Evolutionary conservation across 2,888 invertebrate genomes (phyloP), one percentile per base, ranked within the genome.

Genomic region (Aleiodes testaceus): DNA sequence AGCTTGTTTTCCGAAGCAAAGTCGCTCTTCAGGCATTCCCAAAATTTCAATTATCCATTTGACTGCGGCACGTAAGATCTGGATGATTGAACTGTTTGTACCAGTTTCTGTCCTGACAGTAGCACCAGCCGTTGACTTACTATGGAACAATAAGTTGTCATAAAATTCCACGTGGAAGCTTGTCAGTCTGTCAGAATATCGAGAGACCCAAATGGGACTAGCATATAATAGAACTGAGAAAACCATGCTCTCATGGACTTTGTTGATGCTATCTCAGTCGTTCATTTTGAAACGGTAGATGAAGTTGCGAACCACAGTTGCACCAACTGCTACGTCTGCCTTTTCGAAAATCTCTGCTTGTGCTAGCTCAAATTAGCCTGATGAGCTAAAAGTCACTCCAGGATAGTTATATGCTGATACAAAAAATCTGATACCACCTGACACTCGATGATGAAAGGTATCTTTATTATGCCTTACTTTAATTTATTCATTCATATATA

Each of bases 181-280:
- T 53, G 73, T 73, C 2, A 75, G 14, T 18, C 64, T 45, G 9
- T 66, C 50, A 22, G 66, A n/a, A 49, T 73, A 73, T 20, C 66
- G 49, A 3, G 73, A 20, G 11, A 71, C 70, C 75, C 73, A 75
- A 0, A 69, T 22, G 9, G 73, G 72, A 6, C 69, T 65, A 16
- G 72, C 66, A 20, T 75, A 75, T 9, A 66, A 12, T 14, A 73
- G 16, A 2, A 69, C 66, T 1, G 44, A 53, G 30, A 55, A 30
- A 11, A 64, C 63, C 20, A 73, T 44, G 26, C 49, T 59, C 49
- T 73, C 70, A 12, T 11, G 64, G 5, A 70, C 53, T n/a, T n/a
- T 70, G n/a, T 1, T 20, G 16, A 61, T 61, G 1, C 66, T 49
- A n/a, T 44, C 22, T 4, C 22, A 22, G 36, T 59, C 66, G 66